Percentiles rank a stretch among this genome's conserved stretches.
Conservation (phyloP, 23 tunicate species). For the Phallusia fumigata region DNA sequence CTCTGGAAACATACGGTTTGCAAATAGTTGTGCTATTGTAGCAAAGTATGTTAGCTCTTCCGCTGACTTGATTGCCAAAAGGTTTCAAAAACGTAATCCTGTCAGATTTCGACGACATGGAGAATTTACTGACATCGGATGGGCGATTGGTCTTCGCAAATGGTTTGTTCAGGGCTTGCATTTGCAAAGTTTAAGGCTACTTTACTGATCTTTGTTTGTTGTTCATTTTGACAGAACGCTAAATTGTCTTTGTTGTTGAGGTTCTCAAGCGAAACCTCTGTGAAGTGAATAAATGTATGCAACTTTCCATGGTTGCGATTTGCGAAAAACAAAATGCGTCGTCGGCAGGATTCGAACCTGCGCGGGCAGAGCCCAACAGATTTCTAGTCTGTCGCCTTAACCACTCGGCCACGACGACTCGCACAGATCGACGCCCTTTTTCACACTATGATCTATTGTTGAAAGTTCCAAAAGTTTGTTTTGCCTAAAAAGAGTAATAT, state of each 20-base stretch:
- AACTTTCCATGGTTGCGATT: not conserved
- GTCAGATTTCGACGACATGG: not conserved
- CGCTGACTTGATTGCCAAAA: slow-evolving; percentile 89
- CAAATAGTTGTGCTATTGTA: slow-evolving; percentile 62
- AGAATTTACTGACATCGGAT: not conserved
- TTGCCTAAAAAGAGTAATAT: too few species aligned
- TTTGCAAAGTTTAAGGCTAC: not conserved
- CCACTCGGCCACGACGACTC: slow-evolving; percentile 66
- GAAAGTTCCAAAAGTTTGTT: too few species aligned
- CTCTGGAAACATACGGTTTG: slow-evolving; percentile 91
- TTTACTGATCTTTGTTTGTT: not conserved
- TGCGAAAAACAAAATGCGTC: slow-evolving; percentile 23
- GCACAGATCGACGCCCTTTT: too few species aligned
- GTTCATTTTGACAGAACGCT: too few species aligned
- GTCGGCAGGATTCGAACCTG: slow-evolving; percentile 71
- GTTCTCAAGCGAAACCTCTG: not conserved
- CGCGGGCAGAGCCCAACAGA: slow-evolving; percentile 74
- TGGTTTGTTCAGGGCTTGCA: not conserved
- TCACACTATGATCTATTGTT: too few species aligned
- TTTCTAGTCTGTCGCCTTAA: slow-evolving; percentile 68
- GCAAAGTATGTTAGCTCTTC: slow-evolving; percentile 65
- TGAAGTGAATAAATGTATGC: not conserved
- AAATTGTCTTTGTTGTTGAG: not conserved
- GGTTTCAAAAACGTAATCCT: slow-evolving; percentile 4
- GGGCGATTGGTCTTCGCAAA: not conserved